A percentile compares a stretch with the other conserved stretches of the same genome.
These are phyloP conservation scores for Archivesica marissinica DNA, from an alignment of 1,140 invertebrate species.

Conservation along the genomic window DNA sequence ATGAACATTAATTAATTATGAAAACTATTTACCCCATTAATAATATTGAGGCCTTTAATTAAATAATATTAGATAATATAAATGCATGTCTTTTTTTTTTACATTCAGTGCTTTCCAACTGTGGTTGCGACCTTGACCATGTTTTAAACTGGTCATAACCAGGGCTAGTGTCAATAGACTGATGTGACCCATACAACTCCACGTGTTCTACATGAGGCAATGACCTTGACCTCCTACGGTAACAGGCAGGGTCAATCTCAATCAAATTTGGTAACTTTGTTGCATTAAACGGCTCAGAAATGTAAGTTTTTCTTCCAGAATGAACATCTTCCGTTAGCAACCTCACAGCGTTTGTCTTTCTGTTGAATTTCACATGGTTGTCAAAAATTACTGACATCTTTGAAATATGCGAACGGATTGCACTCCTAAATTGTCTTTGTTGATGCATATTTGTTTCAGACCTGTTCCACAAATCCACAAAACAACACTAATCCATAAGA, in stretches of 20 bases:
- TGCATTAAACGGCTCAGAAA: conserved; percentile 21
- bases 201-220: neutral
- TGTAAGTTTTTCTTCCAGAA: neutral
- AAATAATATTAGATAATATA: no score
- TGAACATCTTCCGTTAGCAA: neutral
- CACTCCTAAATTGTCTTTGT: neutral
- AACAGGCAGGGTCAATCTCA: neutral
- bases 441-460: neutral
- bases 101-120: neutral
- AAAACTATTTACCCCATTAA: no score
- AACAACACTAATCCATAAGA: no score
- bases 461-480: no score
- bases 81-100: no score
- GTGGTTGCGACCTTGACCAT: neutral
- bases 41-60: no score
- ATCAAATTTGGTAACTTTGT: neutral
- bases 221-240: conserved; percentile 24
- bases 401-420: neutral
- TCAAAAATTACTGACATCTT: neutral
- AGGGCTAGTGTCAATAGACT: neutral
- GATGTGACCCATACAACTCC: neutral
- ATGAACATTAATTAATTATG: neutral
- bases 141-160: neutral
- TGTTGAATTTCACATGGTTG: neutral
- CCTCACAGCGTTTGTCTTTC: neutral